Base-by-base conservation (phyloP, 2,113 vertebrate species). In the Ciconia stormi region DNA sequence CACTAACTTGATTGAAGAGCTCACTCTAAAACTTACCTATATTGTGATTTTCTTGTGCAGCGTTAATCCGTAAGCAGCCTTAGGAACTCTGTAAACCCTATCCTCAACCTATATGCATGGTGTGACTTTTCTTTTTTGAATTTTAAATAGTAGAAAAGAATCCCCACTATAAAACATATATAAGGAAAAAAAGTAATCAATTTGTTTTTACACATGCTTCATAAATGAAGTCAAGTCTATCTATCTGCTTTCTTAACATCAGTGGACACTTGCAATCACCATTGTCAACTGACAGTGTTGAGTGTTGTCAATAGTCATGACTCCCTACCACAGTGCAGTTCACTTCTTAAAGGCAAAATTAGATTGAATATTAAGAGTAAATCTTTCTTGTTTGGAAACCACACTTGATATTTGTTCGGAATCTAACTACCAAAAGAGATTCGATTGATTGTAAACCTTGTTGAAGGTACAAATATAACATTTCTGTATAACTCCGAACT, bases 101-200 rank as follows among this genome's bases (percentile, higher is more conserved):
- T 63, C 34, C 26, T 62, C 56, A 42, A 79, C 1, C 15, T 40
- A 34, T 42, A 67, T 7, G 44, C 16, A 38, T 86, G 15, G 30
- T 15, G 11, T 71, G 29, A 65, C 29, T 87, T 63, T 40, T 84
- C 3, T 40, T 62, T 59, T 87, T 30, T 71, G 11, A 26, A 13
- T 63, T 95, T 95, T 95, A 72, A 91, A 44, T 72, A 53, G 26
- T 20, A 95, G 59, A 63, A 93, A 72, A 91, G 32, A 89, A 87
- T 72, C 21, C 18, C 19, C 40, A 42, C 8, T 78, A 47, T 79
- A 93, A 90, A 94, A 36, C 5, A 70, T 25, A 61, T 25, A 6
- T 34, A 70, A 66, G 27, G 53, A 59, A 89, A 91, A 84, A 83
- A 83, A 95, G 12, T 66, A 82, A 85, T 89, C 5, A 26, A 16